These are phyloP conservation scores for Philereme vetulata DNA, from an alignment of 2,888 invertebrate species.

Conservation along the genomic window DNA sequence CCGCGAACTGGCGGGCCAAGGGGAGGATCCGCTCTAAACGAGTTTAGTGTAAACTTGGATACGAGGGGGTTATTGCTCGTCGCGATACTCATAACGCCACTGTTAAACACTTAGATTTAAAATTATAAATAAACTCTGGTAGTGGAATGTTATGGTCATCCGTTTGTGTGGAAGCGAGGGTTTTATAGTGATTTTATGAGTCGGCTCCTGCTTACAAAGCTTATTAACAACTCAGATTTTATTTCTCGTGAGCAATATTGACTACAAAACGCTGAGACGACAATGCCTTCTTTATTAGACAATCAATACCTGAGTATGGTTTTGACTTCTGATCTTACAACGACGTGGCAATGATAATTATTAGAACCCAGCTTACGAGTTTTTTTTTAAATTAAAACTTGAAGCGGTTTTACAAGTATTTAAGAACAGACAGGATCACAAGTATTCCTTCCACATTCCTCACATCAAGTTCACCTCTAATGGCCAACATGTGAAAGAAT, in stretches of 20 bases:
- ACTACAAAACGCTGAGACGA: neutral
- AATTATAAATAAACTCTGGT: constrained; percentile 47
- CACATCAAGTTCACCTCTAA: constrained; percentile 35
- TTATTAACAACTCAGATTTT: constrained; percentile 29
- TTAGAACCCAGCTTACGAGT: too few relatives aligned
- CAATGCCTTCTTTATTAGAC: neutral
- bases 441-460: constrained; percentile 34
- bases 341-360: too few relatives aligned
- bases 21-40: constrained; percentile 58
- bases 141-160: constrained; percentile 41
- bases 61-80: constrained; percentile 55
- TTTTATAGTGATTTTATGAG: constrained; percentile 50
- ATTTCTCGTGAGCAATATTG: constrained; percentile 5
- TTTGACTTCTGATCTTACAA: too few relatives aligned
- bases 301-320: too few relatives aligned
- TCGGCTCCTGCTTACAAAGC: constrained; percentile 30
- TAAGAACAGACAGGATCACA: constrained; percentile 25
- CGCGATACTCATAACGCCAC: constrained; percentile 43
- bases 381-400: too few relatives aligned
- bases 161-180: constrained; percentile 31
- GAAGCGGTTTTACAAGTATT: too few relatives aligned
- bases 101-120: constrained; percentile 49
- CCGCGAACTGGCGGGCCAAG: constrained; percentile 55
- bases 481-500: constrained; percentile 63
- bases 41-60: constrained; percentile 58